These are phyloP conservation scores for Caenorhabditis elegans DNA, from an alignment of 1,140 invertebrate genomes.

Conservation along the genomic window WBcel235 BX284602.5:5197501-5198000, in stretches of 20 bases:
- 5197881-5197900: background rate
- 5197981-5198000: background rate
- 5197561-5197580: too few relatives aligned
- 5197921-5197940: background rate
- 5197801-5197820: too few relatives aligned
- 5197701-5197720: too few relatives aligned
- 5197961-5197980: background rate
- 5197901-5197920: background rate
- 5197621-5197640: too few relatives aligned
- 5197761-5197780: background rate
- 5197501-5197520: too few relatives aligned
- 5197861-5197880: background rate
- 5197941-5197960: background rate
- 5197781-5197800: background rate
- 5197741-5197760: background rate
- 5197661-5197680: background rate
- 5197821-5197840: background rate
- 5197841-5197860: background rate
- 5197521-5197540: too few relatives aligned
- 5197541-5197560: too few relatives aligned
- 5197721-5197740: background rate
- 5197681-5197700: background rate
- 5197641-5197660: background rate
- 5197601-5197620: too few relatives aligned
- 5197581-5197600: too few relatives aligned